phyloP scores from a whole-genome alignment of 2,888 invertebrate genomes.

The Microctonus aethiopoides region DNA sequence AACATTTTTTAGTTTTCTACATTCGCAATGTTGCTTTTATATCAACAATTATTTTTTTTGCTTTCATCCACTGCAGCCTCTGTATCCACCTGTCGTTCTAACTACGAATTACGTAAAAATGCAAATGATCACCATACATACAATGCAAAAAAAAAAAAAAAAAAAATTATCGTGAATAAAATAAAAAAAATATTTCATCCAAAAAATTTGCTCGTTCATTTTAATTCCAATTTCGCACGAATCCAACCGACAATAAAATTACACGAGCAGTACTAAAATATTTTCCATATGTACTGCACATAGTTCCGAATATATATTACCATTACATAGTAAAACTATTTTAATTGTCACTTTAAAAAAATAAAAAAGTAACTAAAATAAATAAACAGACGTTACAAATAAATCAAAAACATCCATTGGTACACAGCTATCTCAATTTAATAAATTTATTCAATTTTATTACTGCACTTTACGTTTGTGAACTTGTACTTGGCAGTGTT shows the following conservation, averaged over 20 bases:
- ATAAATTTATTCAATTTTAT: background rate
- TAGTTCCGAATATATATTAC: slow-evolving; percentile 1
- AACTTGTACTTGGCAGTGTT: background rate
- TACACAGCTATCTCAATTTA: too few relatives aligned
- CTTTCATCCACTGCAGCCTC: too few relatives aligned
- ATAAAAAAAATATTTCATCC: slow-evolving; percentile 1
- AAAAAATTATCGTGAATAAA: too few relatives aligned
- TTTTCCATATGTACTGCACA: background rate
- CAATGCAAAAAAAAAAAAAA: slow-evolving; percentile 12
- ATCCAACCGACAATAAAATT: slow-evolving; percentile 19
- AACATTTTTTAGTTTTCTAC: too few relatives aligned
- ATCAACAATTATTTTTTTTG: too few relatives aligned
- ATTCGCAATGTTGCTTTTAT: background rate
- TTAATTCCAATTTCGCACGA: slow-evolving; percentile 19
- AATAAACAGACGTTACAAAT: background rate
- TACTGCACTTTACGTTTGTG: background rate
- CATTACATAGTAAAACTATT: background rate
- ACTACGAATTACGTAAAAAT: slow-evolving; percentile 30
- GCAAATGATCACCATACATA: slow-evolving; percentile 30
- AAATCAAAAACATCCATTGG: too few relatives aligned
- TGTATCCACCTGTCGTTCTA: background rate
- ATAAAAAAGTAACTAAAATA: background rate
- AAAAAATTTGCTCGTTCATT: slow-evolving; percentile 21
- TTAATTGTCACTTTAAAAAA: background rate
- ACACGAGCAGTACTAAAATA: background rate